Base-by-base conservation (phyloP, 1,140 invertebrate genomes). In the Kradibia gibbosae region DNA sequence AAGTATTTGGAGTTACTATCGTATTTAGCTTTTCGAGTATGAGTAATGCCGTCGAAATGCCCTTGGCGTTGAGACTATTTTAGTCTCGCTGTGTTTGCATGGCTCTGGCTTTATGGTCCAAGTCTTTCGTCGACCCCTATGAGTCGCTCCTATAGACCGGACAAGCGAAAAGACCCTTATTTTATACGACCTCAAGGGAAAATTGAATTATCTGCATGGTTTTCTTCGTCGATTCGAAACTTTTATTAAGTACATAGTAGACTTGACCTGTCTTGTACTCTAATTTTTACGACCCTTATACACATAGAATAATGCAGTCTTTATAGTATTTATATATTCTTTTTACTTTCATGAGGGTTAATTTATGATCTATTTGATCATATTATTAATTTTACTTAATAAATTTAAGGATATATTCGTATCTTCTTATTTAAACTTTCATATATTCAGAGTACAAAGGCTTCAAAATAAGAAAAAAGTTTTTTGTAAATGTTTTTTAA, bases 31-130 rank as follows among this genome's bases (percentile, higher is more conserved):
- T 34, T 57, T 57, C 13, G n/a, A 57, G 10, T 62, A 75, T 34
- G 22, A 57, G 28, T 20, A 57, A 60, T 60, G 13, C 22, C 28
- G 28, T 13, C n/a, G 25, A 62, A 62, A 3, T 25, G 82, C 83
- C 81, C 34, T 78, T 48, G 86, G 85, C 84, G 39, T 82, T 85
- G 84, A 85, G 85, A 85, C 88, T 88, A 85, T 87, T 91, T 91
- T 90, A 91, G 91, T 91, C 90, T 90, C 85, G 86, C 84, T 83
- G 86, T 91, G 90, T 90, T 90, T 91, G 89, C 89, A 90, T 90
- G 88, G 85, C 45, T 70, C 25, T 10, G 57, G 53, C 62, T 82
- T 77, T 76, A 82, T 82, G 67, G 71, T 81, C 83, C 74, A 83
- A 75, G 81, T 80, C 80, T 75, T 70, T 48, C 72, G 80, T 78